These are phyloP conservation scores for Penaeus vannamei DNA, from an alignment of 1,140 invertebrate species.

Conservation along the genomic window DNA sequence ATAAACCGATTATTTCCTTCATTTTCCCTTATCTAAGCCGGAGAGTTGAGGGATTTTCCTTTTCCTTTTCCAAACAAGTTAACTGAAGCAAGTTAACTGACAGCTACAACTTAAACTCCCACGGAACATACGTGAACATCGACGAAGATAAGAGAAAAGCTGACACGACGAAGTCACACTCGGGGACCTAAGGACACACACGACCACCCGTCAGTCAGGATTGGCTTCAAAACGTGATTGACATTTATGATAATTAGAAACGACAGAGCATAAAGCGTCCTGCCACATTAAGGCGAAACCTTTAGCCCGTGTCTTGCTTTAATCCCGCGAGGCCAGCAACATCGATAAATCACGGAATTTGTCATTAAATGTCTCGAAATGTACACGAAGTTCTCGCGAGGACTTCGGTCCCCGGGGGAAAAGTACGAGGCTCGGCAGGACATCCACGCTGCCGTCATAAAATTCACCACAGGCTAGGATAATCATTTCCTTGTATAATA, in stretches of 20 bases:
- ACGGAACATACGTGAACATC: too few species aligned
- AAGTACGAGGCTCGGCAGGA: constrained; percentile 3
- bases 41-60: too few species aligned
- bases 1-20: too few species aligned
- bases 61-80: too few species aligned
- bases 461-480: not conserved
- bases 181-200: too few species aligned
- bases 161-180: too few species aligned
- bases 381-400: constrained; percentile 20
- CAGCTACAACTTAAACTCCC: too few species aligned
- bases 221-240: not conserved
- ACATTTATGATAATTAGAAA: constrained; percentile 26
- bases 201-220: too few species aligned
- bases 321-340: not conserved
- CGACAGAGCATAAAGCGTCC: constrained; percentile 1
- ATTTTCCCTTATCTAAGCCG: too few species aligned
- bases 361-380: constrained; percentile 31
- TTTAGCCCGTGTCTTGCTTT: constrained; percentile 1
- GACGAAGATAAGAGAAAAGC: too few species aligned
- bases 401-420: not conserved
- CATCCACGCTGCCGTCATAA: constrained; percentile 22
- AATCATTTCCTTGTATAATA: constrained; percentile 22
- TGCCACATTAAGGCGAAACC: constrained; percentile 3
- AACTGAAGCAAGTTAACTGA: too few species aligned
- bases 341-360: constrained; percentile 22